phyloP scores from a whole-genome alignment of 1,140 invertebrate genomes.

The Eueides isabella region DNA sequence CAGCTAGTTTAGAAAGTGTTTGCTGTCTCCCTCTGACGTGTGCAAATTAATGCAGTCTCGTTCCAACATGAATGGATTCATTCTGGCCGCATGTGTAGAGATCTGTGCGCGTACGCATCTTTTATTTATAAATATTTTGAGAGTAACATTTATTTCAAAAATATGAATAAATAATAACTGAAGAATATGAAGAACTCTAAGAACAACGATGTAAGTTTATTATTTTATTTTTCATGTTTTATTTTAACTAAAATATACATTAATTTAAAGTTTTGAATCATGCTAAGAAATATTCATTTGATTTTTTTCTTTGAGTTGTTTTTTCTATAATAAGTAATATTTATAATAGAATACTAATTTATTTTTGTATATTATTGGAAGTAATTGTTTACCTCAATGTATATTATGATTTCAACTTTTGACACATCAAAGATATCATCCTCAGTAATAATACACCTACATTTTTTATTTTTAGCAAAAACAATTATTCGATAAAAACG shows the following conservation, averaged over 20 bases:
- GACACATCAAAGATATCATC: no score
- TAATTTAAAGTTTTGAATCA: background rate
- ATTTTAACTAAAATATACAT: background rate
- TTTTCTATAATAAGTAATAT: no score
- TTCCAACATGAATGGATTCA: conserved; percentile 36
- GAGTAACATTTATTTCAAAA: background rate
- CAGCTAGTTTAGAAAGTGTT: conserved; percentile 68
- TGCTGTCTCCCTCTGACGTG: conserved; percentile 47
- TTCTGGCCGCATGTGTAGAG: conserved; percentile 28
- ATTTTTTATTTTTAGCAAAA: conserved; percentile 44
- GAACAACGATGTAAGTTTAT: conserved; percentile 29
- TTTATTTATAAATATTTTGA: background rate
- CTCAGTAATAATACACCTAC: background rate
- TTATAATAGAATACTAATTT: no score
- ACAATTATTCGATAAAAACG: conserved; percentile 36
- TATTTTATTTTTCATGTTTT: background rate
- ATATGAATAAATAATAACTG: background rate
- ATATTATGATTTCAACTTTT: no score
- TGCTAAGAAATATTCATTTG: background rate
- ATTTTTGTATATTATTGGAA: no score
- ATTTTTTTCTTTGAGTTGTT: no score
- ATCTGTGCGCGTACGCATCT: conserved; percentile 38
- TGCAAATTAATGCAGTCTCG: conserved; percentile 36
- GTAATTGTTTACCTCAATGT: no score
- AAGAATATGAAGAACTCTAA: conserved; percentile 15